Base-by-base conservation (phyloP, 2,888 invertebrate species). In the Tinea pellionella region DNA sequence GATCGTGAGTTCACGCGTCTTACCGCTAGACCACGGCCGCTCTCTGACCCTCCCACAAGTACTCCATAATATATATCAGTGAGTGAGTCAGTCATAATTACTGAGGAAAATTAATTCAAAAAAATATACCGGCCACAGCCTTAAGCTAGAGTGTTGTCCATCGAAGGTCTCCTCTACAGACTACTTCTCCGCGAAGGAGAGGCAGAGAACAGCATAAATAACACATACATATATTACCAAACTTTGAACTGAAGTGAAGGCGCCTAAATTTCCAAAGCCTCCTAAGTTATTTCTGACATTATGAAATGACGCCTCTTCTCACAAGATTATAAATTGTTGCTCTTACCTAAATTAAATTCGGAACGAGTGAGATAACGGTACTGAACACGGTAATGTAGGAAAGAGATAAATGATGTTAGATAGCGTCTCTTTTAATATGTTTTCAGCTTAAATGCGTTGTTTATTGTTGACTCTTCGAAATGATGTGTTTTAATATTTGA, bases 391-490 rank as follows among this genome's bases (percentile, higher is more conserved):
- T 15, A 29, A 16, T 32, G 57, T 32, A 2, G n/a, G 57, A 57
- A 11, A 1, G 32, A 32, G 57, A 57, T 32, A 30, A 11, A 37
- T 9, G 37, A 12, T 37, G 37, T 37, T 37, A 37, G 37, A 37
- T 9, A 9, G 37, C 37, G 37, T n/a, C 37, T 9, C 37, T 55
- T 24, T 6, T 55, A 16, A 47, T 15, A 47, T 47, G 47, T 47
- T 47, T 47, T 47, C 47, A n/a, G 29, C 65, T 65, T 67, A 73
- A 75, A 77, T 75, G 73, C 69, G 71, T 76, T 77, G 75, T 77
- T 78, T 76, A 77, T 77, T 65, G 70, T 72, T 70, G 69, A 69
- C 72, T 65, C 67, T 77, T 74, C 65, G 69, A 66, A 75, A 72
- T 77, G 71, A 77, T 77, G 74, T 72, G 47, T 47, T 47, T 47